Conservation (phyloP, 1,140 invertebrate genomes). For the Phymorhynchus buccinoides region DNA sequence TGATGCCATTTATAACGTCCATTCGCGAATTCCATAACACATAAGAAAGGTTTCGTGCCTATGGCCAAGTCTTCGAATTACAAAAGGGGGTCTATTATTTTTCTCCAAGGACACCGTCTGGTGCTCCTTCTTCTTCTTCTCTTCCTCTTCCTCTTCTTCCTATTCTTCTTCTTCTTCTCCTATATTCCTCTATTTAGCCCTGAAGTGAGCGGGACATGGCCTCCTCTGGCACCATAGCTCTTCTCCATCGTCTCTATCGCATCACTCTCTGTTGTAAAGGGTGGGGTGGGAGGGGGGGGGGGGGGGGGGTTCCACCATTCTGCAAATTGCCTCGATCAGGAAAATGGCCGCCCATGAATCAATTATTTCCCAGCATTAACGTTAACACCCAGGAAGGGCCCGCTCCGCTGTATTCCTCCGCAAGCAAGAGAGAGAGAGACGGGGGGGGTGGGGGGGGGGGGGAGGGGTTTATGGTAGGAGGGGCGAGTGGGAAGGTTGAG, state of each 20-base stretch:
- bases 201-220: not conserved
- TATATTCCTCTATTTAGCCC: no score
- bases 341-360: conserved; percentile 42
- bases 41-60: no score
- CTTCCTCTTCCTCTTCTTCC: not conserved
- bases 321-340: conserved; percentile 37
- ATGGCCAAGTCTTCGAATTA: no score
- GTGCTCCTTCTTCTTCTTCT: no score
- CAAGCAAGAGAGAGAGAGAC: not conserved
- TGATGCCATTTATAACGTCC: no score
- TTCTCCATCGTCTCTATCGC: no score
- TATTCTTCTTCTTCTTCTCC: not conserved
- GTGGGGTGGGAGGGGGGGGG: no score
- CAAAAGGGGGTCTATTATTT: no score
- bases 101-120: no score
- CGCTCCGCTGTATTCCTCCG: no score
- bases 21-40: no score
- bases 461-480: not conserved
- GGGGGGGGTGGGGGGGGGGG: not conserved
- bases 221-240: not conserved
- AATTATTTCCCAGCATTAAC: conserved; percentile 42
- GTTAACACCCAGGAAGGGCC: conserved; percentile 36
- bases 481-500: not conserved
- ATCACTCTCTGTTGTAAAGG: conserved; percentile 10
- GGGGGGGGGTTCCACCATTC: no score